A percentile compares a stretch with the other conserved stretches of the same genome.
Evolutionary conservation across 2,113 vertebrate genomes (phyloP).

Genomic region (Pitta sordida): DNA sequence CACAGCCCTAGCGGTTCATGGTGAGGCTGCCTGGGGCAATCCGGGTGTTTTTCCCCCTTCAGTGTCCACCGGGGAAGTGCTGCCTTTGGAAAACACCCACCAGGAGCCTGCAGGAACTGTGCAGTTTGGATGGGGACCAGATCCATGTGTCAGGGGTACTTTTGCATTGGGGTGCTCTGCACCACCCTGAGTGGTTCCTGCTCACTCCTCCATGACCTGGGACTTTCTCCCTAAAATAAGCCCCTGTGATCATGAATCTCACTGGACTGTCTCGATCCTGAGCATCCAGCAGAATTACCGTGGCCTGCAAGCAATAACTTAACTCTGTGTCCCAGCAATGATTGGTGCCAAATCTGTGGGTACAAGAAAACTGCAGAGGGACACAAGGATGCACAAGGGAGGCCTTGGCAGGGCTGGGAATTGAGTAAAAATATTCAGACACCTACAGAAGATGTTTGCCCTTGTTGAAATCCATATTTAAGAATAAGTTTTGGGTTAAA

Average conservation of each 20-base stretch:
- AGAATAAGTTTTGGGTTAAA: not conserved
- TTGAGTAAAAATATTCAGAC: not conserved
- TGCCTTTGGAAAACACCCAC: not conserved
- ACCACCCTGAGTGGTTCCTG: not conserved
- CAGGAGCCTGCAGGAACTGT: too few relatives aligned
- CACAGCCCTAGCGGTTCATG: not conserved
- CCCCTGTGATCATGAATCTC: rapidly evolving
- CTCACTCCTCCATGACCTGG: rapidly evolving
- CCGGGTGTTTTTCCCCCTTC: not conserved
- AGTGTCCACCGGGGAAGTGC: not conserved
- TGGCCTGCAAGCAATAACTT: not conserved
- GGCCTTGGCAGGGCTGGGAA: not conserved
- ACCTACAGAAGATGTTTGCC: not conserved
- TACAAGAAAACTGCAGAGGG: not conserved
- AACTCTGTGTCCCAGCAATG: not conserved
- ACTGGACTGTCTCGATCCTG: not conserved
- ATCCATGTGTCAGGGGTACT: not conserved
- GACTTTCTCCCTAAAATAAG: not conserved
- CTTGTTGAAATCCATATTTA: not conserved
- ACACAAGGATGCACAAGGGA: not conserved
- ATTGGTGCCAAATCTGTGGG: not conserved
- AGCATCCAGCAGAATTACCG: not conserved
- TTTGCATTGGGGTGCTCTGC: not conserved
- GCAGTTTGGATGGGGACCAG: not conserved
- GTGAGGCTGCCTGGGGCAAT: not conserved